Evolutionary conservation across 2,113 vertebrate species (phyloP), one percentile per base, ranked within the genome.

Genomic region (Penelope pileata): DNA sequence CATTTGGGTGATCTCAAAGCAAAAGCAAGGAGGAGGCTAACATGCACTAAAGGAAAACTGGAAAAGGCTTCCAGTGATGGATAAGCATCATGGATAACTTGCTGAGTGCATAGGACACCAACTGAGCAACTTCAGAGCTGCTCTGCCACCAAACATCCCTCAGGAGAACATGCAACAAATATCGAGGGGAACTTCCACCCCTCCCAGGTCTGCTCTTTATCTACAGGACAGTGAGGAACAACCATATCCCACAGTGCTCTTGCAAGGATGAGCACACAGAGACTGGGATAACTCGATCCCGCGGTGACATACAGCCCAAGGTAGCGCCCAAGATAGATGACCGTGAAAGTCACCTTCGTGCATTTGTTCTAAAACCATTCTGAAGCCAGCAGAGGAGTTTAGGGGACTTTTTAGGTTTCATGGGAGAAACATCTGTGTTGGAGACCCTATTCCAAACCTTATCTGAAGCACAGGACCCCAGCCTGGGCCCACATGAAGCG

Each of bases 131-230:
- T 60, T 40, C 5, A 22, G 70, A 21, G 15, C 43, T 43, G 30
- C 60, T 64, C 30, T 69, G 30, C 19, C 23, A 16, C 38, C 63
- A 34, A 64, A 43, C 70, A 64, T 30, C 58, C 48, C 53, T 53
- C 63, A 59, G n/a, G 48, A 54, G 21, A 63, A 59, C 0, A 0
- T 1, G 1, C 9, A 54, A 34, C 16, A 69, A 45, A 32, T 7
- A 77, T 4, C 12, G 7, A 9, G 18, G 66, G 50, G 40, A 63
- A 27, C 26, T 40, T 38, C 26, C 5, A 40, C 40, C 66, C 42
- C 27, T 66, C 32, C 45, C n/a, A 32, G 29, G 45, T 5, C 66
- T 56, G 27, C 50, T 88, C 69, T 62, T 45, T 42, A 14, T 7
- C 76, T 53, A 11, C 16, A 36, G 16, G 22, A 43, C 17, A 16